phyloP scores from a whole-genome alignment of 2,797 vertebrate genomes.

The Moxostoma hubbsi region DNA sequence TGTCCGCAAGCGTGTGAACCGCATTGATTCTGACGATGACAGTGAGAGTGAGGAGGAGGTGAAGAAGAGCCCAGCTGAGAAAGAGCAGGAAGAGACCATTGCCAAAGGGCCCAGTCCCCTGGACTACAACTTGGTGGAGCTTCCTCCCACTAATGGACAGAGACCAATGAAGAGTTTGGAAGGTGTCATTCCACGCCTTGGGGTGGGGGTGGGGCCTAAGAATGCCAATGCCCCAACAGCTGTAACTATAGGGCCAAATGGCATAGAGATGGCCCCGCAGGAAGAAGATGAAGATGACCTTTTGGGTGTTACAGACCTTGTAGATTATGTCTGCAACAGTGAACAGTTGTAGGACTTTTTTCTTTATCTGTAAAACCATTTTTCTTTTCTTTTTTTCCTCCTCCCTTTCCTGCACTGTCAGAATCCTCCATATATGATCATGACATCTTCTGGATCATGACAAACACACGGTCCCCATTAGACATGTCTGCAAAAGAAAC shows the following conservation, averaged over 20 bases:
- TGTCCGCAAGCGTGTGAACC: conserved; percentile 89
- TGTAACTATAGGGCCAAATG: conserved; percentile 82
- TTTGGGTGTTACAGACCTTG: conserved; percentile 97
- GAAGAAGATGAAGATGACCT: conserved; percentile 98
- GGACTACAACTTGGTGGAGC: conserved; percentile 84
- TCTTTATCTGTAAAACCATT: conserved; percentile 66
- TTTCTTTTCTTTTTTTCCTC: conserved; percentile 66
- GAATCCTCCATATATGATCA: conserved; percentile 44
- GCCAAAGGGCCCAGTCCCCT: conserved; percentile 83
- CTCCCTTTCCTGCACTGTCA: conserved; percentile 31
- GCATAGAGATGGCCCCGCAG: conserved; percentile 83
- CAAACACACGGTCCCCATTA: conserved; percentile 24
- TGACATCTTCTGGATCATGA: conserved; percentile 41
- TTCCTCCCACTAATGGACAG: conserved; percentile 90
- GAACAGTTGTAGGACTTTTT: conserved; percentile 88
- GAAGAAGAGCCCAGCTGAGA: conserved; percentile 68
- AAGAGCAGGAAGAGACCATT: conserved; percentile 79
- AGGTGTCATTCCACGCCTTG: conserved; percentile 79
- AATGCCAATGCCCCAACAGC: conserved; percentile 73
- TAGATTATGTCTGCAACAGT: conserved; percentile 99
- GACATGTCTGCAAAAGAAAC: conserved; percentile 13
- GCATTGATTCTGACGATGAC: conserved; percentile 87
- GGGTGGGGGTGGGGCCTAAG: conserved; percentile 69
- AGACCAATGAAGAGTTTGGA: conserved; percentile 85
- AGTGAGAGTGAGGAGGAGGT: conserved; percentile 73